Conservation (phyloP, 2,113 vertebrate genomes). For the Pipra filicauda region DNA sequence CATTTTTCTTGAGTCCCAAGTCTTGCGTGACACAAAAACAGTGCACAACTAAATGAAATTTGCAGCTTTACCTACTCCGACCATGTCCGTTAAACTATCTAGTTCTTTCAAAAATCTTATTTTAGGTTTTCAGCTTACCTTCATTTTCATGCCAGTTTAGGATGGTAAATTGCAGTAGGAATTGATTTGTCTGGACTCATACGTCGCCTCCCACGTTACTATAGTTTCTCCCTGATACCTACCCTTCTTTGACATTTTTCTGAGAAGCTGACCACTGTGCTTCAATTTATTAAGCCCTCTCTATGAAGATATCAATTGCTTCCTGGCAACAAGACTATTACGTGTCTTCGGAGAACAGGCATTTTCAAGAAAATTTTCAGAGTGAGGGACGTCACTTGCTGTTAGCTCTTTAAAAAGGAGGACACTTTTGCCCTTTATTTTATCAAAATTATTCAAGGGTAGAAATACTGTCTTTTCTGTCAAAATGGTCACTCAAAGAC, state of each 20-base stretch:
- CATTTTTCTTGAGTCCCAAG: background rate
- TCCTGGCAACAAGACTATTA: slow-evolving; percentile 24
- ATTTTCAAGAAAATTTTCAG: background rate
- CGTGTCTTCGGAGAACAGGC: background rate
- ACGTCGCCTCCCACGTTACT: background rate
- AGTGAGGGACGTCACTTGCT: background rate
- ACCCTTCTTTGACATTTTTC: slow-evolving; percentile 33
- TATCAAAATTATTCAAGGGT: background rate
- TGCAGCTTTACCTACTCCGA: background rate
- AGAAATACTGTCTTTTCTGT: background rate
- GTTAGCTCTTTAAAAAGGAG: background rate
- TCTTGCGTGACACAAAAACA: background rate
- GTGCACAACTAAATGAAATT: background rate
- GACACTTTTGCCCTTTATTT: background rate
- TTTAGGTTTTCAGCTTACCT: background rate
- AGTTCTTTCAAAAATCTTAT: background rate
- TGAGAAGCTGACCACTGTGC: slow-evolving; percentile 21
- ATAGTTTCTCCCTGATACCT: slow-evolving; percentile 10
- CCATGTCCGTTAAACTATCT: background rate
- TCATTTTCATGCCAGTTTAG: background rate
- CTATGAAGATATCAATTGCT: slow-evolving; percentile 37
- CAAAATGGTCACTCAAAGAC: background rate
- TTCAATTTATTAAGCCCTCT: slow-evolving; percentile 29
- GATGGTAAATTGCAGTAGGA: background rate
- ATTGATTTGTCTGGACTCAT: slow-evolving; percentile 34